Conservation (phyloP, 2,888 invertebrate species). For the Pollenia griseotomentosa region DNA sequence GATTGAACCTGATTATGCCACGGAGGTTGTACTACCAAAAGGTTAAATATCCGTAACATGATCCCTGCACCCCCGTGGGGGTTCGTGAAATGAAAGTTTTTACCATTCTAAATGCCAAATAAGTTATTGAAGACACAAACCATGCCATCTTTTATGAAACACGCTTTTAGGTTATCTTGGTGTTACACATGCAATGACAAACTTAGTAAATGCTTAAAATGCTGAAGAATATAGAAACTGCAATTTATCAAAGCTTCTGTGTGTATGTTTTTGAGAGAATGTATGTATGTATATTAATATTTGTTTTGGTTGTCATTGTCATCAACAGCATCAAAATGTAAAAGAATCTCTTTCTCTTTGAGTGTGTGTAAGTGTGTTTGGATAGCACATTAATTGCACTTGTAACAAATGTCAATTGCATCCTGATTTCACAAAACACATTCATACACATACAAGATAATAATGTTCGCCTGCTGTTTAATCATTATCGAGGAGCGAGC, state of each 20-base stretch:
- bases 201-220: too few species aligned
- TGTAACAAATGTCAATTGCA: constrained; percentile 72
- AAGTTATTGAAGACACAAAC: too few species aligned
- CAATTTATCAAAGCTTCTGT: constrained; percentile 20
- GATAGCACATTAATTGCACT: constrained; percentile 68
- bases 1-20: too few species aligned
- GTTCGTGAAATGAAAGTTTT: too few species aligned
- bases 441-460: constrained; percentile 6
- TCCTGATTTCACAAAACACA: constrained; percentile 29
- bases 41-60: too few species aligned
- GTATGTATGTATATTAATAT: constrained; percentile 15
- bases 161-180: too few species aligned
- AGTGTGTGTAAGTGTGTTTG: constrained; percentile 5
- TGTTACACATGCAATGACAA: too few species aligned
- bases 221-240: constrained; percentile 1
- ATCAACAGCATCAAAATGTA: constrained; percentile 45
- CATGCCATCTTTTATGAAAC: too few species aligned
- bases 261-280: constrained; percentile 16
- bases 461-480: constrained; percentile 62
- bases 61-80: too few species aligned
- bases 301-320: constrained; percentile 62
- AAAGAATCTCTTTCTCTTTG: neutral
- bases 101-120: too few species aligned
- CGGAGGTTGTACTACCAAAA: too few species aligned
- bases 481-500: constrained; percentile 58